A percentile compares a stretch with the other conserved stretches of the same genome.
Conservation (phyloP, 2,797 vertebrate genomes). For the Helarctos malayanus region DNA sequence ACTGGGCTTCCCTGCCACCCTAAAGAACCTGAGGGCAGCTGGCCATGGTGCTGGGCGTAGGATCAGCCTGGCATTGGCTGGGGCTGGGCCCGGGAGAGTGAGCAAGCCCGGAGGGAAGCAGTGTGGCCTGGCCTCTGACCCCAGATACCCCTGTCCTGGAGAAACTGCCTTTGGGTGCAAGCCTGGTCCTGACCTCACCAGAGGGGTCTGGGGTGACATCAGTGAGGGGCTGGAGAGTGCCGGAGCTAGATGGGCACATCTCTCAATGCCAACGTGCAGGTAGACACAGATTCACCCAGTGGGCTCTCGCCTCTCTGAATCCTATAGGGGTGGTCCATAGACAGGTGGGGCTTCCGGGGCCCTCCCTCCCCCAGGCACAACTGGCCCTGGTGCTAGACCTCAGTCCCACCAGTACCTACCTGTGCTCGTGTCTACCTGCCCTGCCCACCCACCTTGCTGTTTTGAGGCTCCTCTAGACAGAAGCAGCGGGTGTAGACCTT, state of each 20-base stretch:
- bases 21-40: slow-evolving; percentile 68
- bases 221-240: neutral
- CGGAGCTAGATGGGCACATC: neutral
- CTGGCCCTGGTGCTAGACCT: neutral
- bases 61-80: neutral
- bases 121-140: neutral
- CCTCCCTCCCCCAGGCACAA: neutral
- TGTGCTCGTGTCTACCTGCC: neutral
- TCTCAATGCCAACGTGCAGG: neutral
- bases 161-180: neutral
- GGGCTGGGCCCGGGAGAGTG: neutral
- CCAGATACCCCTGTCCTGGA: neutral
- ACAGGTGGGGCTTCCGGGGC: neutral
- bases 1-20: slow-evolving; percentile 25
- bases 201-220: neutral
- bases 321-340: neutral
- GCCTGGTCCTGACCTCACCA: neutral
- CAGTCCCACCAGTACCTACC: neutral
- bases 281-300: neutral
- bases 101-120: neutral
- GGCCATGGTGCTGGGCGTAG: slow-evolving; percentile 68
- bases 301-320: neutral
- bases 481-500: slow-evolving; percentile 92
- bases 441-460: slow-evolving; percentile 82
- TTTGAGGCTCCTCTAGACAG: slow-evolving; percentile 89